Evolutionary conservation across 2,797 vertebrate genomes (phyloP), one percentile per base, ranked within the genome.

Genomic region (Gymnopithys bicolor): DNA sequence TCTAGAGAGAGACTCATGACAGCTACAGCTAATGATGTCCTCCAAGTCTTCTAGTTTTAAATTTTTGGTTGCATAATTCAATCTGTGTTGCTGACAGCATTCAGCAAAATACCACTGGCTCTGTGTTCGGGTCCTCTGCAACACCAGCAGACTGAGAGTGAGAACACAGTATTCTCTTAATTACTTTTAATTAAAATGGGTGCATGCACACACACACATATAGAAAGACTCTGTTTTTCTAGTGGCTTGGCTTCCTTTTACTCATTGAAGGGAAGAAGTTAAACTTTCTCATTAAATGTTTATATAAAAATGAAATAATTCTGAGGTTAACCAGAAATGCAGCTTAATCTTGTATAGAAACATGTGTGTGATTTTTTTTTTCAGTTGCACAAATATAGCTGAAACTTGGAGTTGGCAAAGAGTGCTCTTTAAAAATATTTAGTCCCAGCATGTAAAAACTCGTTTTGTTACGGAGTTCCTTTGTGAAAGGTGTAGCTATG

Each of bases 361-460:
- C 81, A 55, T 55, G 51, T 89, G 64, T 91, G 55, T 63, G 70
- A 58, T 30, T 52, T 63, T 63, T 9, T 84, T 87, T 81, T 81
- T 87, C 19, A 63, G 94, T 97, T 96, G 83, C 95, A 96, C 81
- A 96, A 94, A 97, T 97, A 95, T 85, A 97, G 92, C 92, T 95
- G 92, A 97, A 97, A 96, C 94, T 89, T 93, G 83, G 85, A 97
- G 52, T 94, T 93, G 84, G 97, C 96, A 97, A 87, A 85, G 95
- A 88, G 64, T 23, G 53, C 96, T 96, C 78, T 94, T 97, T 96
- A 95, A 96, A 97, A 96, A 96, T 97, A 96, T 95, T 97, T 90
- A 91, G 94, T 97, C 96, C 92, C 83, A 93, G 95, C 97, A 95
- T 96, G 97, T 97, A 95, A 97, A 96, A 97, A 97, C 97, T 98